These are phyloP conservation scores for Hoplostethus mediterraneus DNA, from an alignment of 2,797 vertebrate species.

Conservation along the genomic window DNA sequence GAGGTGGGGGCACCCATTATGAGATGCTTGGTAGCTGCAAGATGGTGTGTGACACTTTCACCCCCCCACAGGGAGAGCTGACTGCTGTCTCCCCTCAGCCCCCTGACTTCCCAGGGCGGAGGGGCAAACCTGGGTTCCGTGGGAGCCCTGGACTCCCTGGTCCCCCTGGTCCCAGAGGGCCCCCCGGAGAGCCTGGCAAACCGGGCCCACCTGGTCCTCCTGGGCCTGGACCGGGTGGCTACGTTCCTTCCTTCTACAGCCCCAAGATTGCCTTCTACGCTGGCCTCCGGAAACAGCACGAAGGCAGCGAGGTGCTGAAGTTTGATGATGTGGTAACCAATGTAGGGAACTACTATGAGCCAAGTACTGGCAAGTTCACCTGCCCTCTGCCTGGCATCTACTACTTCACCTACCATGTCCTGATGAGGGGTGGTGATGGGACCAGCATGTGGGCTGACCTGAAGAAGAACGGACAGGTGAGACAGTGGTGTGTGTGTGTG, in stretches of 20 bases:
- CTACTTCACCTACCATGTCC: conserved; percentile 94
- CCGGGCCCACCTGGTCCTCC: conserved; percentile 88
- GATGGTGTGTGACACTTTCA: conserved; percentile 94
- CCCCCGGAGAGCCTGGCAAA: conserved; percentile 89
- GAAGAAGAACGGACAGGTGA: conserved; percentile 94
- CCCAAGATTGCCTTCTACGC: conserved; percentile 95
- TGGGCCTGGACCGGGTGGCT: conserved; percentile 88
- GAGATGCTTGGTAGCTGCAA: conserved; percentile 96
- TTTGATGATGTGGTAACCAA: conserved; percentile 96
- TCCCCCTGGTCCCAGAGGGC: conserved; percentile 87
- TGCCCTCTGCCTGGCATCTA: conserved; percentile 92
- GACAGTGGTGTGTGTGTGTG: conserved; percentile 29
- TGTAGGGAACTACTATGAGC: conserved; percentile 93
- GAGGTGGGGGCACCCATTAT: conserved; percentile 89
- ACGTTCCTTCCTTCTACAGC: conserved; percentile 88
- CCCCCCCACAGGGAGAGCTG: conserved; percentile 83
- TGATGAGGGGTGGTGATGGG: conserved; percentile 91
- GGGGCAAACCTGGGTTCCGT: conserved; percentile 88
- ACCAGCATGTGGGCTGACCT: conserved; percentile 94
- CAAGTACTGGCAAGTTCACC: conserved; percentile 94
- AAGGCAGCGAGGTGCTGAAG: conserved; percentile 91
- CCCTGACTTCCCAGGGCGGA: conserved; percentile 86
- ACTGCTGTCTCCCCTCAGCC: conserved; percentile 83
- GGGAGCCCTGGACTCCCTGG: conserved; percentile 89
- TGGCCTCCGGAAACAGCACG: conserved; percentile 90